phyloP scores from a whole-genome alignment of 2,113 vertebrate genomes.

The Misgurnus anguillicaudatus region DNA sequence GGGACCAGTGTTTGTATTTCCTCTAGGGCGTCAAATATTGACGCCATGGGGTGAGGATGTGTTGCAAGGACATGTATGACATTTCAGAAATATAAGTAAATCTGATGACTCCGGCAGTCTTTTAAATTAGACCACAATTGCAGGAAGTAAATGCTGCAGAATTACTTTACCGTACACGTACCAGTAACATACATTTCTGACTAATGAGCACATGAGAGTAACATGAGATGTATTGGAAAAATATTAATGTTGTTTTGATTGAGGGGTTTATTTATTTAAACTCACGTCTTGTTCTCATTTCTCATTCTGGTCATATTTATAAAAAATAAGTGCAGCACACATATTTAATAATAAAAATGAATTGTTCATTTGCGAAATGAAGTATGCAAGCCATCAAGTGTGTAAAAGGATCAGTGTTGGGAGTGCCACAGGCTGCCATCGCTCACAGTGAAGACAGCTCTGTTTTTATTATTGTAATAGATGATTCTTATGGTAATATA shows the following conservation, averaged over 20 bases:
- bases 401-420: not conserved
- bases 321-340: not conserved
- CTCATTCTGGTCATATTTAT: not conserved
- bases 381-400: not conserved
- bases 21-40: too few relatives aligned
- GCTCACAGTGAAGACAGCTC: too few relatives aligned
- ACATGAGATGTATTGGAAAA: not conserved
- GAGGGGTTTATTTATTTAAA: not conserved
- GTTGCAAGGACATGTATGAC: slow-evolving; percentile 75
- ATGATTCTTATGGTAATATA: too few relatives aligned
- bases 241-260: not conserved
- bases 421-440: too few relatives aligned
- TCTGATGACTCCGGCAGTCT: slow-evolving; percentile 1
- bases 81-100: slow-evolving; percentile 69
- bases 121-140: slow-evolving; percentile 20
- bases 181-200: not conserved
- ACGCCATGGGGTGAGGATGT: too few relatives aligned
- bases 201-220: not conserved
- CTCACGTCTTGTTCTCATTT: slow-evolving; percentile 7
- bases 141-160: not conserved
- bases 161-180: not conserved
- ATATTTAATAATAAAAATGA: slow-evolving; percentile 9
- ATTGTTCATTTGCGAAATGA: not conserved
- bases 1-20: slow-evolving; percentile 72
- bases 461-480: too few relatives aligned